Conservation (phyloP, 2,113 vertebrate species). For the Corythornis vintsioides region DNA sequence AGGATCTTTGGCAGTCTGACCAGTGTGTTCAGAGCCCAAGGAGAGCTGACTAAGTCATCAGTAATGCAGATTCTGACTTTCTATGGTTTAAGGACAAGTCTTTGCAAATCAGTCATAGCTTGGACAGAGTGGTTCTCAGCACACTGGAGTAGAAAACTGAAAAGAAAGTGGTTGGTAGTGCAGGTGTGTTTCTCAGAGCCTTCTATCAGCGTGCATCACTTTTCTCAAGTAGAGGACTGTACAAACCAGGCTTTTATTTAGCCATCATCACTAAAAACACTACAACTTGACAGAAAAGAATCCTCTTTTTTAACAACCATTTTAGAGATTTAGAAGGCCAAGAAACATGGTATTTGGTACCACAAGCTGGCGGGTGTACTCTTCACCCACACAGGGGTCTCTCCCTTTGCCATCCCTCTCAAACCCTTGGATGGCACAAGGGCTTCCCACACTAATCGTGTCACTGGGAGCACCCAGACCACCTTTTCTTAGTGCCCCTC, state of each 20-base stretch:
- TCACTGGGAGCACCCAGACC: neutral
- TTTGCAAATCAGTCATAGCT: neutral
- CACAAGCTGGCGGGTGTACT: neutral
- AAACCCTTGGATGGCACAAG: accelerated
- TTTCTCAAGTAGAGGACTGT: neutral
- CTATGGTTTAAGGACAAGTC: neutral
- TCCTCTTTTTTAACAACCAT: neutral
- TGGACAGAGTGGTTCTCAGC: neutral
- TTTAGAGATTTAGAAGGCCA: neutral
- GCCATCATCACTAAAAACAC: neutral
- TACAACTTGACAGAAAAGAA: neutral
- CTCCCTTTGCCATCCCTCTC: neutral
- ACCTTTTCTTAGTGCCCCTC: neutral
- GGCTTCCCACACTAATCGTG: neutral
- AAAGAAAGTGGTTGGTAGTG: neutral
- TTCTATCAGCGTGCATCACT: neutral
- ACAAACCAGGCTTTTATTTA: neutral
- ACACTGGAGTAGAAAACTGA: neutral
- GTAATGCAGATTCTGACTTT: neutral
- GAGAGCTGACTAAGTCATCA: neutral
- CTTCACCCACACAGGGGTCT: neutral
- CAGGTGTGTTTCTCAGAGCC: neutral
- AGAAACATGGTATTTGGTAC: neutral
- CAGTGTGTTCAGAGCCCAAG: neutral
- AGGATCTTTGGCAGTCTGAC: neutral